A percentile compares a stretch with the other conserved stretches of the same genome.
Conservation (phyloP, 2,888 invertebrate species). For the Pardosa pseudoannulata region DNA sequence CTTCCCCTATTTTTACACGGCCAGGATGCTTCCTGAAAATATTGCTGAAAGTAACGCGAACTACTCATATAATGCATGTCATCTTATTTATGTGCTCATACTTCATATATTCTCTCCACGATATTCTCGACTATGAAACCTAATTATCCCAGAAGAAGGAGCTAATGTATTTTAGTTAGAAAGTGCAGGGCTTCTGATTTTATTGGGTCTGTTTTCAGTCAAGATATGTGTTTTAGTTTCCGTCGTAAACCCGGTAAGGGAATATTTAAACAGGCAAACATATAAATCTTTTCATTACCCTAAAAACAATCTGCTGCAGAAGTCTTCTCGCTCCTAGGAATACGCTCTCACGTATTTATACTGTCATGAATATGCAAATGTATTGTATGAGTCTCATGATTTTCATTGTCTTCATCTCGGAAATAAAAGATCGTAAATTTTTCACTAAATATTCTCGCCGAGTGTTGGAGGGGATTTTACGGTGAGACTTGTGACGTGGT, state of each 20-base stretch:
- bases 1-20: too few relatives aligned
- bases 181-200: neutral
- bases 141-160: neutral
- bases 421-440: too few relatives aligned
- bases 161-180: neutral
- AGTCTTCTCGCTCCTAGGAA: neutral
- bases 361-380: neutral
- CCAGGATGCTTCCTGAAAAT: too few relatives aligned
- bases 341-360: neutral
- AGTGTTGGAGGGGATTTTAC: too few relatives aligned
- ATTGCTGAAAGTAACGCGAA: too few relatives aligned
- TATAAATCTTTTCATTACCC: conserved; percentile 55
- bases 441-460: too few relatives aligned
- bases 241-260: conserved; percentile 46
- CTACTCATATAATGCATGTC: too few relatives aligned
- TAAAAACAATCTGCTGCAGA: conserved; percentile 41
- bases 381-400: too few relatives aligned
- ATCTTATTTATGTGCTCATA: too few relatives aligned
- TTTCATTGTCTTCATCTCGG: too few relatives aligned
- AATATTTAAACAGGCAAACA: conserved; percentile 65
- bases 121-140: neutral
- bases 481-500: too few relatives aligned
- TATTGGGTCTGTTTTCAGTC: neutral
- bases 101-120: too few relatives aligned
- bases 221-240: neutral